These are phyloP conservation scores for Spodoptera exigua DNA, from an alignment of 2,888 invertebrate species.

Conservation along the genomic window DNA sequence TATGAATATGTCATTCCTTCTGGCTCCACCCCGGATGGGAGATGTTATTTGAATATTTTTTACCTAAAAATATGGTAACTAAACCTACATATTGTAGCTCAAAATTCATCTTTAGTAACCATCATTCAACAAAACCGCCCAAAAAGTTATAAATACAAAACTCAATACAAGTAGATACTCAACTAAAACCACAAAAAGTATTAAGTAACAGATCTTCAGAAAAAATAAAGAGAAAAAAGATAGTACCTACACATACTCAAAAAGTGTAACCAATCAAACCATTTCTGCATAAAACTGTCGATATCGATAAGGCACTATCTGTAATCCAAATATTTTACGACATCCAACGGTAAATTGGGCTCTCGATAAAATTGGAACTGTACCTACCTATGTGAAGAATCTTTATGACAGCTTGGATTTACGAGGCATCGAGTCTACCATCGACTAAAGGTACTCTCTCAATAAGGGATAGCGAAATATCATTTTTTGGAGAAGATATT, in stretches of 20 bases:
- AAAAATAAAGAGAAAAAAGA: neutral
- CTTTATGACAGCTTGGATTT: constrained; percentile 59
- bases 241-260: neutral
- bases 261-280: constrained; percentile 18
- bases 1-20: no score
- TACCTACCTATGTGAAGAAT: constrained; percentile 38
- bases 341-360: constrained; percentile 50
- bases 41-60: no score
- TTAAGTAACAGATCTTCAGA: no score
- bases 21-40: no score
- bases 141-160: no score
- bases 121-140: no score
- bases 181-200: no score
- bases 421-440: constrained; percentile 46
- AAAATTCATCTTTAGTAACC: no score
- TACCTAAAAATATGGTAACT: neutral
- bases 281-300: constrained; percentile 25
- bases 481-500: constrained; percentile 38
- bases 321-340: constrained; percentile 62
- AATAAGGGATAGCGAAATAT: constrained; percentile 53
- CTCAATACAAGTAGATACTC: no score
- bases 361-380: constrained; percentile 51
- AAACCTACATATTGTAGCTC: no score
- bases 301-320: constrained; percentile 54
- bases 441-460: constrained; percentile 44